These are phyloP conservation scores for Dermolepida albohirtum DNA, from an alignment of 2,888 invertebrate species.

Conservation along the genomic window DNA sequence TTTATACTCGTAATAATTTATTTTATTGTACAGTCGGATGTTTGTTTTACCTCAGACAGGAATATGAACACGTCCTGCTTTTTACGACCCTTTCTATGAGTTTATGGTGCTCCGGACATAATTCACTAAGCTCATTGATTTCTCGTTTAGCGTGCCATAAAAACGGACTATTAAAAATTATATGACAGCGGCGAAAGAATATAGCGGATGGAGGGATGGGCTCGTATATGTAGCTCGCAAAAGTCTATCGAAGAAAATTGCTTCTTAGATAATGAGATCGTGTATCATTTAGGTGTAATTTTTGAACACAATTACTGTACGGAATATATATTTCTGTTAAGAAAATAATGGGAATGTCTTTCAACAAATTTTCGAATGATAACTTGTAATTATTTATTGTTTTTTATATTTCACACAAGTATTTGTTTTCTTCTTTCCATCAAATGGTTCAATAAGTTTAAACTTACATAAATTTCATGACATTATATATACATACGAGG, in stretches of 20 bases:
- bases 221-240: background rate
- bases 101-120: constrained; percentile 48
- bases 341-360: no score
- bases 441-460: no score
- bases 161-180: constrained; percentile 50
- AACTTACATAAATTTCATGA: no score
- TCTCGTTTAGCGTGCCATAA: constrained; percentile 49
- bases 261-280: no score
- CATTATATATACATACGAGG: no score
- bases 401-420: no score
- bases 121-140: constrained; percentile 49
- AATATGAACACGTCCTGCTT: constrained; percentile 53
- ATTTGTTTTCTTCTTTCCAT: no score
- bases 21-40: constrained; percentile 47
- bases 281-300: no score
- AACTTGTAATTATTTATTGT: background rate
- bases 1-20: constrained; percentile 51
- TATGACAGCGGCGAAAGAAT: constrained; percentile 38
- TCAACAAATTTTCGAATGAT: no score
- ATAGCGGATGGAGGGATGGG: background rate
- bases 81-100: constrained; percentile 52
- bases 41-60: constrained; percentile 47
- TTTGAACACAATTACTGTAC: background rate
- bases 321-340: background rate
- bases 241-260: background rate